A percentile compares a stretch with the other conserved stretches of the same genome.
Evolutionary conservation across 1,140 invertebrate species (phyloP).

Genomic region (Polypedilum pembai): DNA sequence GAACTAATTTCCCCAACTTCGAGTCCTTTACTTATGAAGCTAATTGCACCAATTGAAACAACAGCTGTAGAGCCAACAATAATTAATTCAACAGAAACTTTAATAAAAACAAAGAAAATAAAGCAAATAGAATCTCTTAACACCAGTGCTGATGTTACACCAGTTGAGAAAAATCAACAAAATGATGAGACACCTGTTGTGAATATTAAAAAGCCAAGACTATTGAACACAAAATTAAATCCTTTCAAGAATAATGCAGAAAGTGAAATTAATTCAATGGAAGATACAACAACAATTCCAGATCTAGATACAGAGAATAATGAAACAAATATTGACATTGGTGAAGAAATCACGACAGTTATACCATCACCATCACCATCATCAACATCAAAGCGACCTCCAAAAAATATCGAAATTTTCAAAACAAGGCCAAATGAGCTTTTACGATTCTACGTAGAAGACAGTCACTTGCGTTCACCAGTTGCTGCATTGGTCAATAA

Average conservation of each 20-base stretch:
- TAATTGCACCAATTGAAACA: not conserved
- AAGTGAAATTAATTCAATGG: not conserved
- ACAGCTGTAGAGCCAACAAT: not conserved
- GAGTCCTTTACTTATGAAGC: not conserved
- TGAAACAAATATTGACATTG: constrained; percentile 3
- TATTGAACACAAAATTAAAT: not conserved
- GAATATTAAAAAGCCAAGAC: too few species aligned
- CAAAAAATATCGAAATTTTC: constrained; percentile 4
- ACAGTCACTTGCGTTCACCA: constrained; percentile 49
- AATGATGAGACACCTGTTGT: too few species aligned
- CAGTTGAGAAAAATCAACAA: not conserved
- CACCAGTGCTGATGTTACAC: not conserved
- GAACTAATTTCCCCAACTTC: not conserved
- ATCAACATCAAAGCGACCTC: not conserved
- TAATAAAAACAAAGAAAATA: not conserved
- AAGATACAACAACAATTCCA: constrained; percentile 12
- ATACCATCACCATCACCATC: not conserved
- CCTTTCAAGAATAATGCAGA: not conserved
- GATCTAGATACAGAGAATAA: not conserved
- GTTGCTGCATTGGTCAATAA: constrained; percentile 49
- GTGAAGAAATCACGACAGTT: constrained; percentile 24
- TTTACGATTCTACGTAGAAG: constrained; percentile 49
- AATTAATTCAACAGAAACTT: not conserved
- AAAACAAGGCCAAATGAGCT: constrained; percentile 34
- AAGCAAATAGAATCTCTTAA: not conserved